Base-by-base conservation (phyloP, 1,140 invertebrate genomes). In the Heliconius nattereri region DNA sequence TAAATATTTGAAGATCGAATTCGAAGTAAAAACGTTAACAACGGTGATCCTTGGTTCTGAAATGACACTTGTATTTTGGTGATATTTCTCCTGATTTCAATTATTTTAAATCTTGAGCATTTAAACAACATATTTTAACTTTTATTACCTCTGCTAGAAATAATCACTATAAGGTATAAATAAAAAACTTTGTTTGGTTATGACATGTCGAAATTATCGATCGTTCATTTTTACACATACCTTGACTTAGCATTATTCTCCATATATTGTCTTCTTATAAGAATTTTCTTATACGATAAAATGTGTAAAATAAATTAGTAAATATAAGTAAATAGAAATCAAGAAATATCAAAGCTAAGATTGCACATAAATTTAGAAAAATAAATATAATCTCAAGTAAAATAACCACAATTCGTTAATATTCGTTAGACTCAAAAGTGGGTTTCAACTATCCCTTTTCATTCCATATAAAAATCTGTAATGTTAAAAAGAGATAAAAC, bases 1-100 rank as follows among this genome's bases (percentile, higher is more conserved):
- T 94, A 94, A 89, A 90, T 89, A 93, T 94, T 93, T 90, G 88
- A 94, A 94, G 92, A 93, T 92, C 89, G 82, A 92, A 92, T 91
- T 92, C 90, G 91, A 94, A 92, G 91, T 83, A 90, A 91, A 92
- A 89, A 91, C 91, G 92, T 92, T 94, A 91, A 82, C 84, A 91
- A 91, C 86, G 87, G 87, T 83, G 81, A 86, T 83, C 76, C 72
- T 77, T 52, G 26, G 26, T 37, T 52, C 40, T 35, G 45, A 77
- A 29, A 54, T 71, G 35, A 77, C 29, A n/a, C 37, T 66, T 76
- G 8, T 23, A 70, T 45, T 40, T 60, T 29, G 16, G 19, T 72
- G 45, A 40, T 26, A 70, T 26, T 66, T 26, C 57, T 26, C 20
- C 60, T 26, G 11, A 26, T 66, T 66, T 29, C 54, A 29, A 66